phyloP scores from a whole-genome alignment of 2,797 vertebrate genomes.

The Aviceda leuphotes region DNA sequence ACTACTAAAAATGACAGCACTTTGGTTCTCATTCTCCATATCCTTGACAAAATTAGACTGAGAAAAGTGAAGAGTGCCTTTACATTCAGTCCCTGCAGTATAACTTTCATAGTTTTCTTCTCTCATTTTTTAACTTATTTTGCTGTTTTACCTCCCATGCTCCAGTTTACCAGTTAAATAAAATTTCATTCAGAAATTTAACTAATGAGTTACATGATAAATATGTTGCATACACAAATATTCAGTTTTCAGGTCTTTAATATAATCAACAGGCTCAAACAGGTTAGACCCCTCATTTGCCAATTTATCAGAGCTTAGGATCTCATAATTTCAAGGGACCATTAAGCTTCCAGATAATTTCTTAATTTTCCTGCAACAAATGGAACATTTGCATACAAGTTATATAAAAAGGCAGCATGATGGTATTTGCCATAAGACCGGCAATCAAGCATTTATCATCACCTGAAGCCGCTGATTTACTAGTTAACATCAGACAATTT shows the following conservation, averaged over 20 bases:
- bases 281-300: background rate
- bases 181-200: background rate
- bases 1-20: background rate
- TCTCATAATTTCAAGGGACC: background rate
- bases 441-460: background rate
- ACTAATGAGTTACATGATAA: background rate
- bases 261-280: background rate
- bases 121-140: background rate
- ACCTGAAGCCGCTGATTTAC: background rate
- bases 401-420: background rate
- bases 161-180: background rate
- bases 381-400: background rate
- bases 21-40: background rate
- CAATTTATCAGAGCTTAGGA: background rate
- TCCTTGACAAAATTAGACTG: background rate
- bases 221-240: background rate
- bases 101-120: background rate
- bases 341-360: background rate
- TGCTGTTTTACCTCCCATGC: background rate
- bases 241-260: background rate
- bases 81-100: background rate
- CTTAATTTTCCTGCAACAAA: background rate
- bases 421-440: background rate
- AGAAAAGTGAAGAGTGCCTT: background rate
- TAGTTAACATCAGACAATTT: background rate